phyloP scores from a whole-genome alignment of 1,140 invertebrate genomes.

The Drosophila nebulosa region DNA sequence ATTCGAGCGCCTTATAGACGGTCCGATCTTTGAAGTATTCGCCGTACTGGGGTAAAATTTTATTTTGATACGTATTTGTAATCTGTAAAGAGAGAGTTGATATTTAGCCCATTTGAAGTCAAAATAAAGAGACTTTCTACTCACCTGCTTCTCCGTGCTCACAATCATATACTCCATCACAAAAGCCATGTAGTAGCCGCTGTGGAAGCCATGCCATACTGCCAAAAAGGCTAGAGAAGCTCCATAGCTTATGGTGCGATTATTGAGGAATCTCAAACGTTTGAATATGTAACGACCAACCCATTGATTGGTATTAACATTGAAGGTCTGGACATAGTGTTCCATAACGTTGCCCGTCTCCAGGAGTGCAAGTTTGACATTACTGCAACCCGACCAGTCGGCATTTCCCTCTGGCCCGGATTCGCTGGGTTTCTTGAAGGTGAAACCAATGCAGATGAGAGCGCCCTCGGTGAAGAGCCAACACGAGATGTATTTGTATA shows the following conservation, averaged over 20 bases:
- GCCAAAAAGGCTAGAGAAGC: slow-evolving; percentile 92
- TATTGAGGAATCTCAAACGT: slow-evolving; percentile 93
- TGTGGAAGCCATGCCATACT: slow-evolving; percentile 95
- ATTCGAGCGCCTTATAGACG: slow-evolving; percentile 81
- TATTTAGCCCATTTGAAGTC: too few species aligned
- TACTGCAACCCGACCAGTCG: slow-evolving; percentile 92
- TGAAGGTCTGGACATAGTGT: slow-evolving; percentile 93
- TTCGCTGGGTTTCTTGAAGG: slow-evolving; percentile 86
- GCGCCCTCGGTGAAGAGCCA: slow-evolving; percentile 95
- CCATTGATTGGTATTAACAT: slow-evolving; percentile 97
- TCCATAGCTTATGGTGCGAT: slow-evolving; percentile 90
- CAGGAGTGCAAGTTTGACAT: slow-evolving; percentile 89
- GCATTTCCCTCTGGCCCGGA: slow-evolving; percentile 75
- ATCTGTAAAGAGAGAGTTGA: slow-evolving; percentile 51
- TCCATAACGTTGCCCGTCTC: slow-evolving; percentile 91
- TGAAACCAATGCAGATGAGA: slow-evolving; percentile 86
- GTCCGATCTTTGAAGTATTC: slow-evolving; percentile 70
- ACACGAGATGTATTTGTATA: slow-evolving; percentile 95
- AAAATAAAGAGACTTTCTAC: too few species aligned
- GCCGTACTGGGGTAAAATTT: slow-evolving; percentile 55
- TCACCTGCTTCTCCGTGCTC: slow-evolving; percentile 92
- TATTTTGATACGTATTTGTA: slow-evolving; percentile 46
- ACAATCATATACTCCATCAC: slow-evolving; percentile 95
- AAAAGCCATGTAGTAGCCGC: slow-evolving; percentile 95
- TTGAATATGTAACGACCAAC: slow-evolving; percentile 96